phyloP scores from a whole-genome alignment of 2,797 vertebrate species.

The Premnoplex brunnescens region DNA sequence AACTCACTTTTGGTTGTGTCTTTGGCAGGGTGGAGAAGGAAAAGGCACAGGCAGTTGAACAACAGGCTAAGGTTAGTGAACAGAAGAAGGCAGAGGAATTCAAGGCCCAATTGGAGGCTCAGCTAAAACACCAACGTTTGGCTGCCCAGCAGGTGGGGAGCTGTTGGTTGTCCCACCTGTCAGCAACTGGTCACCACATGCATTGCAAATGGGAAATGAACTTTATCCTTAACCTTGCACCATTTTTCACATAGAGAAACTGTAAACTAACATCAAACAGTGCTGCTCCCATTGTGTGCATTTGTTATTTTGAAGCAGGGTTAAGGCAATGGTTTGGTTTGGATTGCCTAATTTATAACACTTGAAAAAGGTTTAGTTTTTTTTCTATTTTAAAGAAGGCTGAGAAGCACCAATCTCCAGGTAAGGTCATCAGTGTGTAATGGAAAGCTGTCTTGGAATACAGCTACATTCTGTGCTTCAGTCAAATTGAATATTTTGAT shows the following conservation, averaged over 20 bases:
- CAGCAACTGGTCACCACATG: conserved; percentile 31
- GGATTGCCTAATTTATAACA: background rate
- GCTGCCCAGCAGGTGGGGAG: conserved; percentile 87
- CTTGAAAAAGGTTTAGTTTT: background rate
- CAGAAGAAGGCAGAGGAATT: conserved; percentile 88
- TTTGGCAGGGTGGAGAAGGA: conserved; percentile 93
- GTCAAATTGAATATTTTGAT: background rate
- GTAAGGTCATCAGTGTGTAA: background rate
- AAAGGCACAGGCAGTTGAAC: conserved; percentile 93
- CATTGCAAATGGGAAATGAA: background rate
- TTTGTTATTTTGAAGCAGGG: background rate
- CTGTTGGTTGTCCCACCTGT: conserved; percentile 62
- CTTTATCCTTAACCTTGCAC: background rate
- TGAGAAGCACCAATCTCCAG: background rate
- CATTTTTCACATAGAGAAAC: background rate
- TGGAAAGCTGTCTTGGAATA: background rate
- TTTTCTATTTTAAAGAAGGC: background rate
- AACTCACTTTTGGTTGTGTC: conserved; percentile 52
- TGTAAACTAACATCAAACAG: background rate
- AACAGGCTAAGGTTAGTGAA: conserved; percentile 91
- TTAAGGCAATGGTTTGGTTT: background rate
- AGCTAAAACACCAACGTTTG: conserved; percentile 89
- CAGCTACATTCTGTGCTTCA: background rate
- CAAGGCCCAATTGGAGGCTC: conserved; percentile 88
- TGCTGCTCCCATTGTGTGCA: background rate